These are phyloP conservation scores for Leptodactylus fuscus DNA, from an alignment of 2,113 vertebrate genomes.

Conservation along the genomic window DNA sequence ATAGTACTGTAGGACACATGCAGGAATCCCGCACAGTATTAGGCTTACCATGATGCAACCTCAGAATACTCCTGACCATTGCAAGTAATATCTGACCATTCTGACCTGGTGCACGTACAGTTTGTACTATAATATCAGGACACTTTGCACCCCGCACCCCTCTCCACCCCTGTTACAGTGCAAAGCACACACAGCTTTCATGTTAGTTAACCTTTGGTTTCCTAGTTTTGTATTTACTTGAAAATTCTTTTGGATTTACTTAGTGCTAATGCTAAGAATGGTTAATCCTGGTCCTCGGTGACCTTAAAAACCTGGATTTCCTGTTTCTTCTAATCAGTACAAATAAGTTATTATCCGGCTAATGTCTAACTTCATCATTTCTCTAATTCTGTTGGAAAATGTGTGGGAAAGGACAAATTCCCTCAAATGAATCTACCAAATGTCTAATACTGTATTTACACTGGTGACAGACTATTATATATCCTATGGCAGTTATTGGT, in stretches of 20 bases:
- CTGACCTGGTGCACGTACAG: too few species aligned
- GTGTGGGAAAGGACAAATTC: not conserved
- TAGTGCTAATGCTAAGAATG: not conserved
- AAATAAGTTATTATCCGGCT: not conserved
- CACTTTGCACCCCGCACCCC: not conserved
- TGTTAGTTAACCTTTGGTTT: not conserved
- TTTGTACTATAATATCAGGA: not conserved
- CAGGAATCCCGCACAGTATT: too few species aligned
- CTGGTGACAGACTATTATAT: too few species aligned
- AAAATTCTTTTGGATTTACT: slow-evolving; percentile 2
- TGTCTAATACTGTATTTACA: too few species aligned
- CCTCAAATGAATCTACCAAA: not conserved
- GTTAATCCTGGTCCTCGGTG: slow-evolving; percentile 4
- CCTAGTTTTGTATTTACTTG: not conserved
- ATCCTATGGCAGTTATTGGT: too few species aligned
- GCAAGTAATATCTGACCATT: too few species aligned
- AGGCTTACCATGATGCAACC: too few species aligned
- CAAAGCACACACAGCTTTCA: not conserved
- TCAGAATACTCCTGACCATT: too few species aligned
- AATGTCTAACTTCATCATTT: not conserved
- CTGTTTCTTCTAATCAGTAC: slow-evolving; percentile 27
- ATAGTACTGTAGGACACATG: too few species aligned
- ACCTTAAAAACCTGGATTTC: slow-evolving; percentile 27
- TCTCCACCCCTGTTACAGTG: not conserved
- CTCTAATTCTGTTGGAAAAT: slow-evolving; percentile 1